Conservation (phyloP, 2,113 vertebrate genomes). For the Ptilonorhynchus violaceus region DNA sequence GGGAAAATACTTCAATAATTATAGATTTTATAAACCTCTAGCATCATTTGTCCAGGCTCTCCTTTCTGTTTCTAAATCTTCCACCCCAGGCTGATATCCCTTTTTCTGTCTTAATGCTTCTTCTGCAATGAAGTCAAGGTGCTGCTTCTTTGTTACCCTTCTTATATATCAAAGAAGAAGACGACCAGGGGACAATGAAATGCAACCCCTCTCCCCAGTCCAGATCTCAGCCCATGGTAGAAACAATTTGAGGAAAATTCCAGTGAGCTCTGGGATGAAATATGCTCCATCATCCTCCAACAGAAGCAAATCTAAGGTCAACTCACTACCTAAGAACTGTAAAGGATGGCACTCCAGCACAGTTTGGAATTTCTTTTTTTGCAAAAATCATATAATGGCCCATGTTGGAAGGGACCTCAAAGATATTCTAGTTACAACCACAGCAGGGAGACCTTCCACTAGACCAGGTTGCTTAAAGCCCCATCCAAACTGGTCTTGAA, state of each 20-base stretch:
- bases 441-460: not conserved
- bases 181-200: fast-evolving
- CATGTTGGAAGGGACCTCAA: not conserved
- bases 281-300: fast-evolving
- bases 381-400: not conserved
- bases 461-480: not conserved
- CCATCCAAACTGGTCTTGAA: not conserved
- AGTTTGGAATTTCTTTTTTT: not conserved
- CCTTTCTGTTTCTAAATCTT: not conserved
- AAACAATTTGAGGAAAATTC: not conserved
- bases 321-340: not conserved
- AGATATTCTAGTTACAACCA: not conserved
- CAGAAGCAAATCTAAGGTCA: not conserved
- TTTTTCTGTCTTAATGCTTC: not conserved
- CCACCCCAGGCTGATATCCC: not conserved
- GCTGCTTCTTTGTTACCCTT: not conserved
- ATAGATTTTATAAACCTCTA: not conserved
- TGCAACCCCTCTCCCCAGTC: not conserved
- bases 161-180: not conserved
- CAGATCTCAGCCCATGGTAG: not conserved
- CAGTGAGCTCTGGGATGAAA: not conserved
- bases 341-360: not conserved
- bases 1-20: not conserved
- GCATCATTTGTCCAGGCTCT: not conserved
- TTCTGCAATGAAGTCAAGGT: not conserved